Evolutionary conservation across 1,140 invertebrate species (phyloP), one percentile per base, ranked within the genome.

Genomic region (Achroia grisella): DNA sequence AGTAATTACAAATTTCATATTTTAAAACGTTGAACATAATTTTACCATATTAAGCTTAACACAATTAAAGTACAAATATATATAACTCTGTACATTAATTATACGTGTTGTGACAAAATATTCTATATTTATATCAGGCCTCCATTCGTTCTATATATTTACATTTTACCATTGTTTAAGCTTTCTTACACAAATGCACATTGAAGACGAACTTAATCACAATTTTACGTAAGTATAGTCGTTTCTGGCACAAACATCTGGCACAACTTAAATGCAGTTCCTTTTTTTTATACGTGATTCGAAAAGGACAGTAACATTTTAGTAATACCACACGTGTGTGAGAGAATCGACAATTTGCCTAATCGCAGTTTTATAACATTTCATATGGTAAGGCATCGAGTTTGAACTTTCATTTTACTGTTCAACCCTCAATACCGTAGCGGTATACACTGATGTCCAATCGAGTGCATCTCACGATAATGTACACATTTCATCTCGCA

Each of bases 81-180:
- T 70, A 73, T 67, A 67, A 57, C 50, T 70, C 60, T 73, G 63
- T 71, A 71, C 68, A 67, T 53, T 66, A 59, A 62, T 50, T 50
- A 52, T 56, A 56, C 55, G 53, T 52, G 56, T 74, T 72, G 74
- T 78, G 74, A 78, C 74, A 67, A 67, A 66, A 65, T 67, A 68
- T 64, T 55, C 60, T 71, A 73, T 69, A 73, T 66, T 66, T 71
- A 67, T 67, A 69, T 74, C 75, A 82, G 75, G 73, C 78, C 73
- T 66, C 58, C 73, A 53, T 71, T 73, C 69, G 55, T 70, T 52
- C 59, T 66, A 56, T 45, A 58, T 78, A 81, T 81, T 77, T 81
- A 81, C 77, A 81, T 69, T 69, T 64, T 65, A 60, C 52, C 44
- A 50, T 56, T 54, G 50, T 57, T 53, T 56, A 75, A 71, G 62